Conservation (phyloP, 2,888 invertebrate species). For the Epirrhoe tristata region DNA sequence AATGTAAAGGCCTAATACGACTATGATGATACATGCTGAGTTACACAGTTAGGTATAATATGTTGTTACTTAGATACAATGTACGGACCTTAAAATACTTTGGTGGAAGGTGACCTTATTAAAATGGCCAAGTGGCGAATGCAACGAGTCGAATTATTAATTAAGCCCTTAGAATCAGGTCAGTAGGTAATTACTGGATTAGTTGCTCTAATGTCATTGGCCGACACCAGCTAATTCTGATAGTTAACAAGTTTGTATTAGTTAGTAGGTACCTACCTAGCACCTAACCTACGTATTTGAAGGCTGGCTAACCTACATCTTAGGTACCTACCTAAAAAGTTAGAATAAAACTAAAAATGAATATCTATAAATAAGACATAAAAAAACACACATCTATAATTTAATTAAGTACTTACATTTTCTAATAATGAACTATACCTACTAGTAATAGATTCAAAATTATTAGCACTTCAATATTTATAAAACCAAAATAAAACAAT, state of each 20-base stretch:
- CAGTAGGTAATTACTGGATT: slow-evolving; percentile 66
- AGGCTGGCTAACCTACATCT: slow-evolving; percentile 1
- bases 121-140: slow-evolving; percentile 23
- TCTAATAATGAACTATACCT: too few species aligned
- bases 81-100: not conserved
- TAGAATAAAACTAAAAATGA: too few species aligned
- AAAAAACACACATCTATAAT: too few species aligned
- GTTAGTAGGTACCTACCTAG: too few species aligned
- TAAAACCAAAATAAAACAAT: too few species aligned
- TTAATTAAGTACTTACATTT: too few species aligned
- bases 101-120: slow-evolving; percentile 7
- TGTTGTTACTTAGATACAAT: not conserved
- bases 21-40: too few species aligned
- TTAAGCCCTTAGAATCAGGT: slow-evolving; percentile 63
- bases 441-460: too few species aligned
- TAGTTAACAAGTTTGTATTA: slow-evolving; percentile 35
- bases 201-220: slow-evolving; percentile 63
- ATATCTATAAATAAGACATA: too few species aligned
- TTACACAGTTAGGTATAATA: too few species aligned
- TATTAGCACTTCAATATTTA: too few species aligned
- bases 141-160: slow-evolving; percentile 61
- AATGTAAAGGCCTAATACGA: too few species aligned
- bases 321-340: not conserved
- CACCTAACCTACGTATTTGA: not conserved
- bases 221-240: slow-evolving; percentile 57